Percentiles rank a stretch among this genome's conserved stretches.
These are phyloP conservation scores for Nyctereutes procyonoides DNA, from an alignment of 2,113 vertebrate species.

Conservation along the genomic window DNA sequence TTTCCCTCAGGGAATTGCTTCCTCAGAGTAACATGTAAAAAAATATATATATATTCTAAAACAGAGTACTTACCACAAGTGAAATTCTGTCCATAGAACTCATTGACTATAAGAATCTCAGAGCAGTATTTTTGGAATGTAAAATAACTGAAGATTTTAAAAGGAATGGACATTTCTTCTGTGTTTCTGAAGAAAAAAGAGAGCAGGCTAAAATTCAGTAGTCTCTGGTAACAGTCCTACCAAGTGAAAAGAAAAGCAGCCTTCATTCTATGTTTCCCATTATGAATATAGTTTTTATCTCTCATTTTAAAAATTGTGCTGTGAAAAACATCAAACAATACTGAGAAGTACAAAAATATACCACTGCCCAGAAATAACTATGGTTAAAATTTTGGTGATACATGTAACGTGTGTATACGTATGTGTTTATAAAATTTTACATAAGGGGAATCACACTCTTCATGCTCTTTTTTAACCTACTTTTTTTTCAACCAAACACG, in stretches of 20 bases:
- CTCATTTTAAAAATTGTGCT: neutral
- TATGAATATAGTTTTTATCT: slow-evolving; percentile 29
- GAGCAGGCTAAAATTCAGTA: slow-evolving; percentile 29
- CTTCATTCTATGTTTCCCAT: neutral
- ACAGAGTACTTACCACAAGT: slow-evolving; percentile 92
- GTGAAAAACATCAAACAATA: neutral
- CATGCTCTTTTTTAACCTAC: neutral
- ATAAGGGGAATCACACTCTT: neutral
- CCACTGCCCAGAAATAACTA: slow-evolving; percentile 17
- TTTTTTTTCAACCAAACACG: neutral
- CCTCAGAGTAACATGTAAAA: neutral
- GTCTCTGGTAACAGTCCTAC: neutral
- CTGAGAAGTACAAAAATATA: slow-evolving; percentile 48
- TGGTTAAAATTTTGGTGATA: slow-evolving; percentile 12
- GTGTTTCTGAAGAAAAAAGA: slow-evolving; percentile 88
- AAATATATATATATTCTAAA: slow-evolving; percentile 35
- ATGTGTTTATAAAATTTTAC: slow-evolving; percentile 15
- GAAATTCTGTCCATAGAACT: slow-evolving; percentile 94
- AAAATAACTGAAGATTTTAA: slow-evolving; percentile 94
- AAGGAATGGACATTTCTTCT: slow-evolving; percentile 93
- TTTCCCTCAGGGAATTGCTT: neutral
- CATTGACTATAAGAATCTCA: slow-evolving; percentile 95
- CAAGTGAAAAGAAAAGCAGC: slow-evolving; percentile 44
- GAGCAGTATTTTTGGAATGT: slow-evolving; percentile 97
- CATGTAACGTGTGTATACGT: neutral